Percentiles rank a stretch among this genome's conserved stretches.
Conservation (phyloP, 2,113 vertebrate species). For the Neodontobutis hainanensis region DNA sequence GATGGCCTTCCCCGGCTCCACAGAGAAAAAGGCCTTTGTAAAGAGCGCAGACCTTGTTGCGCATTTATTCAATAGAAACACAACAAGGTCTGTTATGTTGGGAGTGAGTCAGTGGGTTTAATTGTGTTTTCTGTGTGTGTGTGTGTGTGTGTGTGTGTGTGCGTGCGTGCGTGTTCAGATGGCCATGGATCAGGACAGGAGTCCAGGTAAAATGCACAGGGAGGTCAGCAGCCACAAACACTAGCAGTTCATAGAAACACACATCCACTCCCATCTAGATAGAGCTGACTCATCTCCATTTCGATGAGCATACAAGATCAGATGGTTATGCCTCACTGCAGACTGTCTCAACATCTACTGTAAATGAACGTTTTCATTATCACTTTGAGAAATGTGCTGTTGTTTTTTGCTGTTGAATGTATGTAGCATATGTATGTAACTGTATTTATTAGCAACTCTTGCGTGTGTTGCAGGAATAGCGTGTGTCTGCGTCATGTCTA, state of each 20-base stretch:
- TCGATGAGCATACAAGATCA: conserved; percentile 50
- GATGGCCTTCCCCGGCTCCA: conserved; percentile 51
- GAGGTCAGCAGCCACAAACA: conserved; percentile 36
- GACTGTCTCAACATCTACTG: conserved; percentile 26
- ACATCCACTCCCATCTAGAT: conserved; percentile 36
- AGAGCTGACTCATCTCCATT: conserved; percentile 25
- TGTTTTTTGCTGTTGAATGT: not conserved
- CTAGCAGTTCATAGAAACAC: conserved; percentile 46
- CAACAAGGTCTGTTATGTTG: not conserved
- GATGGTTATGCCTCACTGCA: conserved; percentile 39
- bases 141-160: too few species aligned
- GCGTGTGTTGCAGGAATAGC: conserved; percentile 16
- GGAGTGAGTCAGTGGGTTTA: conserved; percentile 27
- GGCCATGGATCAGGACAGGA: conserved; percentile 31
- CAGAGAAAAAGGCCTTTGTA: conserved; percentile 29
- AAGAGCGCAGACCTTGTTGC: conserved; percentile 36
- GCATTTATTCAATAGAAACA: conserved; percentile 32
- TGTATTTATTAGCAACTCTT: not conserved
- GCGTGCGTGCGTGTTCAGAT: too few species aligned
- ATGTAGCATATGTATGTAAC: not conserved
- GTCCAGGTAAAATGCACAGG: conserved; percentile 5
- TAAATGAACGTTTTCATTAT: not conserved
- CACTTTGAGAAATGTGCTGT: not conserved
- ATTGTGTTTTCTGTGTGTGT: conserved; percentile 23
- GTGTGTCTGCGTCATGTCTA: conserved; percentile 13